Evolutionary conservation across 2,888 invertebrate genomes (phyloP).

Genomic region (Drosophila austrosaltans): DNA sequence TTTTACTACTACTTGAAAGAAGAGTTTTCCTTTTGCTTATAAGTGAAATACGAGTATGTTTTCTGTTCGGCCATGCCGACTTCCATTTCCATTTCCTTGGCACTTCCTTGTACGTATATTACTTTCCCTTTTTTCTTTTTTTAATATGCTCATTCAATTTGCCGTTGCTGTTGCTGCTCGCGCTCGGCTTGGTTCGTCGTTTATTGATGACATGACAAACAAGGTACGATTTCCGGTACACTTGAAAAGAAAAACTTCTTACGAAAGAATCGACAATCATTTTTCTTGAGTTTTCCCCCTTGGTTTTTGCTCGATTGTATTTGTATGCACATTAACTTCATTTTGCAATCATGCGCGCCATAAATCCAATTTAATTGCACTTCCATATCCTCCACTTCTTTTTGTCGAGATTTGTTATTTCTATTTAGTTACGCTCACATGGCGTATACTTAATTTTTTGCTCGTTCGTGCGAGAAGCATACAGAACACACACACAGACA

Average conservation of each 20-base stretch:
- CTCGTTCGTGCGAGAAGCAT: slow-evolving; percentile 54
- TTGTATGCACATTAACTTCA: slow-evolving; percentile 74
- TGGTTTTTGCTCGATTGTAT: slow-evolving; percentile 42
- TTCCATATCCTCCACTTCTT: slow-evolving; percentile 28
- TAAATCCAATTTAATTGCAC: slow-evolving; percentile 78
- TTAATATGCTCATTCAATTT: slow-evolving; percentile 76
- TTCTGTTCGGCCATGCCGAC: slow-evolving; percentile 45
- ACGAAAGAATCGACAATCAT: slow-evolving; percentile 55
- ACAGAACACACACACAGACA: slow-evolving; percentile 27
- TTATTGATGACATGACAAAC: slow-evolving; percentile 80
- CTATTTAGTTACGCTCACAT: slow-evolving; percentile 32
- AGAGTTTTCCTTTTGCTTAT: slow-evolving; percentile 29
- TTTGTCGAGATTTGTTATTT: slow-evolving; percentile 33
- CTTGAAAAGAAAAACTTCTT: slow-evolving; percentile 22
- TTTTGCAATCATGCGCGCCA: slow-evolving; percentile 76
- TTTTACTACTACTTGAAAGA: slow-evolving; percentile 17
- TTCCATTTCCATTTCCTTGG: slow-evolving; percentile 62
- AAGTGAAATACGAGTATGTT: slow-evolving; percentile 47
- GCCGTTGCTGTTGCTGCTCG: slow-evolving; percentile 30
- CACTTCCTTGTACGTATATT: slow-evolving; percentile 59
- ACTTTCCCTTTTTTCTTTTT: slow-evolving; percentile 38
- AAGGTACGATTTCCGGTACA: slow-evolving; percentile 69
- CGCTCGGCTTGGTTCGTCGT: slow-evolving; percentile 34
- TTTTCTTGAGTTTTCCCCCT: slow-evolving; percentile 46
- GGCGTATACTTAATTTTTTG: slow-evolving; percentile 71